Evolutionary conservation across 1,140 invertebrate species (phyloP).

Genomic region (Bacillus rossius): DNA sequence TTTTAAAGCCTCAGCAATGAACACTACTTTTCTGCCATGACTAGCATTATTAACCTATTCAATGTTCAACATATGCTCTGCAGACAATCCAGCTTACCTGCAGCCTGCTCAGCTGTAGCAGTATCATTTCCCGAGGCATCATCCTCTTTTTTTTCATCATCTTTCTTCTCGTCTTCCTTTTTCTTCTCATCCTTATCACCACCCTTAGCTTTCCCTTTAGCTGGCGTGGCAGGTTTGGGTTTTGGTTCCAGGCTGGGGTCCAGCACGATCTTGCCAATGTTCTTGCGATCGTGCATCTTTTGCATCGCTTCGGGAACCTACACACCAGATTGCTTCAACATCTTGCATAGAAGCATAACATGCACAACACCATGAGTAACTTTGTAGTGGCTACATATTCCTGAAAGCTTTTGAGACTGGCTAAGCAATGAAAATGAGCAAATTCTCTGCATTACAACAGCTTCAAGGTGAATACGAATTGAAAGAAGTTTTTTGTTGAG

Average conservation of each 20-base stretch:
- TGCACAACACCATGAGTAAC: too few species aligned
- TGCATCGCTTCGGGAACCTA: conserved; percentile 85
- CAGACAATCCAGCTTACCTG: conserved; percentile 4
- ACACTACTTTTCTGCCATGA: too few species aligned
- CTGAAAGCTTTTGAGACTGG: too few species aligned
- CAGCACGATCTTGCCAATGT: conserved; percentile 82
- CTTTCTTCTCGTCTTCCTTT: conserved; percentile 13
- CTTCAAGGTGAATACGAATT: too few species aligned
- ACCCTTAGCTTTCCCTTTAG: conserved; percentile 61
- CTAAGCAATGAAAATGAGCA: too few species aligned
- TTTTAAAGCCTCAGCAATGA: too few species aligned
- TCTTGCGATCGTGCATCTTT: conserved; percentile 87
- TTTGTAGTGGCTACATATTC: too few species aligned
- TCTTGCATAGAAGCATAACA: too few species aligned
- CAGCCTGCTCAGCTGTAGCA: background rate
- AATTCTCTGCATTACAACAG: too few species aligned
- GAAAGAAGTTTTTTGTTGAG: too few species aligned
- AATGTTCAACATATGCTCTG: too few species aligned
- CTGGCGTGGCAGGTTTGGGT: conserved; percentile 67
- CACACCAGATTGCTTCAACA: conserved; percentile 13
- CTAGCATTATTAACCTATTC: too few species aligned
- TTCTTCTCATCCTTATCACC: conserved; percentile 57
- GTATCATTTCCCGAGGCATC: background rate
- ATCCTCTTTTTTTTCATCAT: conserved; percentile 11
- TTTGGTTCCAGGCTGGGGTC: conserved; percentile 73